These are phyloP conservation scores for Pseudochirops cupreus DNA, from an alignment of 2,797 vertebrate species.

Conservation along the genomic window DNA sequence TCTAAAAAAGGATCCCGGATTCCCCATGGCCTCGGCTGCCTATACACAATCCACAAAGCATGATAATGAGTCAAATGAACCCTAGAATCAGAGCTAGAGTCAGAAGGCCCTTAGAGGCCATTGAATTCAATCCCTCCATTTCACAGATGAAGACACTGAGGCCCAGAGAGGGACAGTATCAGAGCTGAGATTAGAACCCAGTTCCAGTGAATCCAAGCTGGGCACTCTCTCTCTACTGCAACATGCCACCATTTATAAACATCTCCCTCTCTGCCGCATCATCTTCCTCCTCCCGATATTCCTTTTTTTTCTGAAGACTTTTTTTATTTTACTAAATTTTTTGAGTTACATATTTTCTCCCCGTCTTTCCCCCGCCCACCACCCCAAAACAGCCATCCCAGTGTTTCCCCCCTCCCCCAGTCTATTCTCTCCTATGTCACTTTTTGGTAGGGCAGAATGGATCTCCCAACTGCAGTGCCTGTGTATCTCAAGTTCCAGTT, in stretches of 20 bases:
- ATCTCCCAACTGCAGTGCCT: too few relatives aligned
- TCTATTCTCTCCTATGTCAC: too few relatives aligned
- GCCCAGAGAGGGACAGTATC: neutral
- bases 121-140: neutral
- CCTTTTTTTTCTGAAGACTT: neutral
- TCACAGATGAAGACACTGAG: neutral
- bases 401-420: too few relatives aligned
- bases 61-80: neutral
- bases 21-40: neutral
- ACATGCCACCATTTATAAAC: neutral
- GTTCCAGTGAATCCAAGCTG: neutral
- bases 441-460: too few relatives aligned
- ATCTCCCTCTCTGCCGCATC: neutral
- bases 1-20: neutral
- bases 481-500: too few relatives aligned
- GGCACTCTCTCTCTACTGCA: neutral
- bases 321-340: too few relatives aligned
- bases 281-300: neutral
- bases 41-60: neutral
- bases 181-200: neutral
- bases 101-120: neutral
- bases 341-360: too few relatives aligned
- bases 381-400: too few relatives aligned
- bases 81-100: neutral
- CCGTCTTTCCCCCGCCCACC: too few relatives aligned